Evolutionary conservation across 2,797 vertebrate species (phyloP).

Genomic region (Lepus townsendii): DNA sequence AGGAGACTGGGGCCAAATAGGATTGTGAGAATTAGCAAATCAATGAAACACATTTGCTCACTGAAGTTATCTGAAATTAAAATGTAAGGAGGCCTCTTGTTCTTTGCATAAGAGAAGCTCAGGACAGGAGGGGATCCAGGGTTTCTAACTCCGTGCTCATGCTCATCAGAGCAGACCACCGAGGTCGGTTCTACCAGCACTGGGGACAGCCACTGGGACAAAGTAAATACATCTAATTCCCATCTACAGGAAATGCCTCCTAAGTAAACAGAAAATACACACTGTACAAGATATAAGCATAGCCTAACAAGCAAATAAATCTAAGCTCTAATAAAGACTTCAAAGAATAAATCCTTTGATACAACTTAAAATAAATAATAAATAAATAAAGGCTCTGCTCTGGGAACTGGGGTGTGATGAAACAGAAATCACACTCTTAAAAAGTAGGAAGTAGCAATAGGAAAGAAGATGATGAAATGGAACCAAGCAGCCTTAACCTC

Average conservation of each 20-base stretch:
- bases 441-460: not conserved
- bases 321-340: constrained; percentile 59
- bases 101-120: constrained; percentile 23
- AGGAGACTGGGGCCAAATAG: not conserved
- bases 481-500: not conserved
- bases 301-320: constrained; percentile 38
- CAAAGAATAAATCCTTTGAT: constrained; percentile 26
- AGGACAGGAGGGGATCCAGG: not conserved
- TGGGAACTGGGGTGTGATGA: constrained; percentile 26
- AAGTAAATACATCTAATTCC: constrained; percentile 23
- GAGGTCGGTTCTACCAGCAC: not conserved
- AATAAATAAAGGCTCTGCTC: constrained; percentile 25
- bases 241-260: constrained; percentile 32
- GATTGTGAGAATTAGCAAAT: not conserved
- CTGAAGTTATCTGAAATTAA: not conserved
- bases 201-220: not conserved
- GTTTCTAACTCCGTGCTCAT: not conserved
- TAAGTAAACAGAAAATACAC: constrained; percentile 50
- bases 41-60: not conserved
- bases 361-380: constrained; percentile 60
- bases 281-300: not conserved
- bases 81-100: not conserved
- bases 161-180: not conserved
- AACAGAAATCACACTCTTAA: constrained; percentile 55
- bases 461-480: constrained; percentile 9